A percentile compares a stretch with the other conserved stretches of the same genome.
Conservation (phyloP, 2,113 vertebrate genomes). For the Bos indicus region DNA sequence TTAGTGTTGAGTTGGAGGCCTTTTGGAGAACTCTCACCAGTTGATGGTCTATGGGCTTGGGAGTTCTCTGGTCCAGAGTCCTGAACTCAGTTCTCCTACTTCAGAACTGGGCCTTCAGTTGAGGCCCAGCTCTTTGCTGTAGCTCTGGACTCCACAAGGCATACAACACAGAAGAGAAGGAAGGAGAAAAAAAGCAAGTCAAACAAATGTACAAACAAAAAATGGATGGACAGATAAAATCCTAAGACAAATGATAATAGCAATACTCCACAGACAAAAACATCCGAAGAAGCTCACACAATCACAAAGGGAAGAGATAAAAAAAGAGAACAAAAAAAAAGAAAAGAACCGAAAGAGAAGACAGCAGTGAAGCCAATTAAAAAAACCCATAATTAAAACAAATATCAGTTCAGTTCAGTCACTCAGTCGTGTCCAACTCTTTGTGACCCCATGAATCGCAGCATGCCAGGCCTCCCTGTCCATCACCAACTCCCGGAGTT, state of each 20-base stretch:
- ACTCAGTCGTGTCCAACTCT: too few relatives aligned
- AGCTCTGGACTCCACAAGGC: too few relatives aligned
- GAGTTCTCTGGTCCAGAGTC: neutral
- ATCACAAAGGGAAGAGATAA: neutral
- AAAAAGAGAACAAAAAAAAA: neutral
- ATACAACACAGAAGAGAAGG: too few relatives aligned
- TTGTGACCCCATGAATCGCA: too few relatives aligned
- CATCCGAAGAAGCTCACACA: fast-evolving
- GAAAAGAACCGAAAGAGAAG: neutral
- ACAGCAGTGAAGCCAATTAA: neutral
- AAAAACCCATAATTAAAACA: neutral
- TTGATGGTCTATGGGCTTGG: neutral
- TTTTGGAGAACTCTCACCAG: neutral
- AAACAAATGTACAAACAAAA: neutral
- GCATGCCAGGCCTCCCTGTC: too few relatives aligned
- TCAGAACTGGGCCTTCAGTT: neutral
- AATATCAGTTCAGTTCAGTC: neutral
- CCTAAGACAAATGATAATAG: neutral
- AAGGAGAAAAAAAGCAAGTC: neutral
- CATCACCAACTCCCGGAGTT: too few relatives aligned
- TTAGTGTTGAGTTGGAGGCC: neutral
- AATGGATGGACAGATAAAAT: neutral
- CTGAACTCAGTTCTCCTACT: neutral
- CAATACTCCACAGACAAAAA: neutral
- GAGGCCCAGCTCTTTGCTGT: neutral